Conservation (phyloP, 2,888 invertebrate genomes). For the Hirtodrosophila duncani region DNA sequence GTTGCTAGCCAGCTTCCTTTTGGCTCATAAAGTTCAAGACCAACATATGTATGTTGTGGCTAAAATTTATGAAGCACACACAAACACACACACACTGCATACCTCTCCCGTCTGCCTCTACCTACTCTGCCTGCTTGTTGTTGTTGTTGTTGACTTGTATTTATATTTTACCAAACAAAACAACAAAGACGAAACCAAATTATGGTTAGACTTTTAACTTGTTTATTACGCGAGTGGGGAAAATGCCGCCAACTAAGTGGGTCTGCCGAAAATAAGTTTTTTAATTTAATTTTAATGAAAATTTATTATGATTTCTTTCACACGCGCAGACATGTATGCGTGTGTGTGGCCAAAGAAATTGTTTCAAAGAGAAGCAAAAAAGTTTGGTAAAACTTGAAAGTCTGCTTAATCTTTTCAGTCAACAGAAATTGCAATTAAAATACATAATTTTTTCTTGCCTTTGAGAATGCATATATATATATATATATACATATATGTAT, state of each 20-base stretch:
- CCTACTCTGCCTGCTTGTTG: background rate
- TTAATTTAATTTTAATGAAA: slow-evolving; percentile 72
- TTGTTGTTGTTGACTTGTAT: slow-evolving; percentile 30
- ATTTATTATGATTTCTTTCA: slow-evolving; percentile 70
- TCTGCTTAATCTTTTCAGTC: slow-evolving; percentile 36
- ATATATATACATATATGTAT: no score
- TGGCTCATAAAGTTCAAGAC: slow-evolving; percentile 58
- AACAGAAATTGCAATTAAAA: slow-evolving; percentile 47
- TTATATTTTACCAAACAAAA: slow-evolving; percentile 50
- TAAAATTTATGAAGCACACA: slow-evolving; percentile 56
- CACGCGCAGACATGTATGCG: slow-evolving; percentile 36
- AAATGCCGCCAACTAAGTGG: slow-evolving; percentile 12
- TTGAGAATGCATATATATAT: no score
- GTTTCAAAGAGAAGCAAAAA: slow-evolving; percentile 9
- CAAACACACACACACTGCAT: slow-evolving; percentile 1
- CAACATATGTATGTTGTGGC: slow-evolving; percentile 73
- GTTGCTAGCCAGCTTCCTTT: background rate
- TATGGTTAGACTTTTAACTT: slow-evolving; percentile 77
- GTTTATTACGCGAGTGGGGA: slow-evolving; percentile 69
- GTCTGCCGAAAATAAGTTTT: slow-evolving; percentile 54
- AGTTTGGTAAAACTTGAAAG: slow-evolving; percentile 36
- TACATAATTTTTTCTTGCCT: slow-evolving; percentile 2
- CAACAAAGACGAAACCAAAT: slow-evolving; percentile 58
- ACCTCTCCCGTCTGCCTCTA: background rate
- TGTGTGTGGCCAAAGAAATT: background rate